Percentiles rank a stretch among this genome's conserved stretches.
These are phyloP conservation scores for Pandion haliaetus DNA, from an alignment of 2,113 vertebrate species.

Conservation along the genomic window DNA sequence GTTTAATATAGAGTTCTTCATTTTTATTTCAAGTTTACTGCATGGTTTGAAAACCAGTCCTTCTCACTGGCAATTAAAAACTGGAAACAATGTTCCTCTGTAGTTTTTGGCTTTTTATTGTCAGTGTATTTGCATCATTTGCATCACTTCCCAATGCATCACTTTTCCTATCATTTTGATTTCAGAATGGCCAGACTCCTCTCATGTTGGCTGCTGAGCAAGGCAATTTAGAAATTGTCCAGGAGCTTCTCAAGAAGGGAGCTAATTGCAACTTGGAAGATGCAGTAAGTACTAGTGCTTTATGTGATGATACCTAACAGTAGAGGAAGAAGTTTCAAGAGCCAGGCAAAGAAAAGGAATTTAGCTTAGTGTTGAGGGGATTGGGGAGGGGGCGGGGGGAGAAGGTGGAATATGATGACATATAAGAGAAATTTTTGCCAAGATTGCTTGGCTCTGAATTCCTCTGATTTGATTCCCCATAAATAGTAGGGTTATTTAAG, in stretches of 20 bases:
- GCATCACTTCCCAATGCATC: not conserved
- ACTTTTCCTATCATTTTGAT: not conserved
- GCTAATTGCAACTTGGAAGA: slow-evolving; percentile 95
- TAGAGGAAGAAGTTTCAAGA: not conserved
- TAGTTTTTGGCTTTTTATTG: not conserved
- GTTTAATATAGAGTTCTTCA: not conserved
- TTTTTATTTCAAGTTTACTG: not conserved
- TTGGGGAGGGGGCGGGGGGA: too few relatives aligned
- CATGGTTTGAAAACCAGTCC: not conserved
- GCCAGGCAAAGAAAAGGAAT: not conserved
- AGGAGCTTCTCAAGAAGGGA: slow-evolving; percentile 91
- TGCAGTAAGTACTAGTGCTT: slow-evolving; percentile 74
- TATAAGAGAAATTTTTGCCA: not conserved
- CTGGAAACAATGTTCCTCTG: not conserved
- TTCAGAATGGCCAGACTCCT: slow-evolving; percentile 92
- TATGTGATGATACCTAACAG: not conserved
- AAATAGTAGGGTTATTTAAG: not conserved
- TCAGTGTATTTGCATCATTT: rapidly evolving
- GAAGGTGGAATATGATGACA: not conserved
- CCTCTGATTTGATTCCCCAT: not conserved
- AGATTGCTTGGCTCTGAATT: not conserved
- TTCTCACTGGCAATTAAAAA: not conserved
- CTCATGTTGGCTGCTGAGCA: slow-evolving; percentile 96
- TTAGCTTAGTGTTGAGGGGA: not conserved
- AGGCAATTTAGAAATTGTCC: slow-evolving; percentile 92